Evolutionary conservation across 2,797 vertebrate species (phyloP), one percentile per base, ranked within the genome.

Genomic region (Melanotaenia pygmaea): DNA sequence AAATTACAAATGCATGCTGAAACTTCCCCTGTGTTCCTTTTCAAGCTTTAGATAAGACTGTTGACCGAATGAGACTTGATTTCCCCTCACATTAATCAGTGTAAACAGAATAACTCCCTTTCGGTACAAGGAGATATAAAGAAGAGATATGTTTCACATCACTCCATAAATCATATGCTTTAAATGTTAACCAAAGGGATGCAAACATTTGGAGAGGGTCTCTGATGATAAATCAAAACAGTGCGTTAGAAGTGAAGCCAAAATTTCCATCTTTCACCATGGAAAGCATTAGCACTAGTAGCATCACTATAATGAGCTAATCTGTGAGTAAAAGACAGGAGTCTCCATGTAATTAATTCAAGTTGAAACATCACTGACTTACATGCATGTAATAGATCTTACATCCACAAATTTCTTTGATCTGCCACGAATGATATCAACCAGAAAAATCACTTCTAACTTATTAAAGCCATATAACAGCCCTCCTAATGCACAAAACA

Each of bases 91-190:
- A 43, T 7, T 16, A 28, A 45, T 0, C 22, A 47, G 32, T 26
- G 54, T 4, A 14, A 24, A 35, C 50, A 51, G 13, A 43, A 24
- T 5, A 3, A 56, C n/a, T 30, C 35, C 5, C 34, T 57, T 75
- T 30, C 61, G 34, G 50, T 10, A 22, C 1, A 18, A 13, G 22
- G 13, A 34, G 28, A 73, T 59, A 56, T 28, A 66, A 58, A 28
- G 43, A n/a, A 28, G 30, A 18, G 35, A 9, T 4, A n/a, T 59
- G 18, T 7, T 28, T 73, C 79, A 57, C 45, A 47, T 58, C 56
- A 65, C 8, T 34, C 38, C 61, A 72, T 67, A 67, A 76, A 80
- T 80, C 59, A 69, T 58, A 74, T 59, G 32, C 50, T 63, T 76
- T 76, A 64, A 53, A 71, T 72, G 40, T 64, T 59, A 35, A 18